A percentile compares a stretch with the other conserved stretches of the same genome.
These are phyloP conservation scores for Lates japonicus DNA, from an alignment of 2,797 vertebrate species.

Conservation along the genomic window DNA sequence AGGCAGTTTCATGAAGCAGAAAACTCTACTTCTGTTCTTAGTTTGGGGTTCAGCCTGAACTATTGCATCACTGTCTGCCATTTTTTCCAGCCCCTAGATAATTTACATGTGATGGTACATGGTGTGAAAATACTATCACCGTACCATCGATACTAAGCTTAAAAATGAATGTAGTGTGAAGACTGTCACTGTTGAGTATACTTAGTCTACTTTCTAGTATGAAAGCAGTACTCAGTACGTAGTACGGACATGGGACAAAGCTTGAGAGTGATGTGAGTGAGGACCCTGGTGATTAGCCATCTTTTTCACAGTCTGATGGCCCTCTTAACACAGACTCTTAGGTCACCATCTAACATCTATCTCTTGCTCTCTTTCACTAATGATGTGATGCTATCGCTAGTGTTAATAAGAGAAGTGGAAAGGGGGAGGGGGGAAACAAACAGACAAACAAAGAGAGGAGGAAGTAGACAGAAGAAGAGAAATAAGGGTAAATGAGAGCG, in stretches of 20 bases:
- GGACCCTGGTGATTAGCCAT: conserved; percentile 40
- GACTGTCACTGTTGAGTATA: background rate
- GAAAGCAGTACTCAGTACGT: conserved; percentile 4
- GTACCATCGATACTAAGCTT: background rate
- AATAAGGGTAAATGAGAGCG: background rate
- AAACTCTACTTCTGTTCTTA: background rate
- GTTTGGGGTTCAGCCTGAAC: background rate
- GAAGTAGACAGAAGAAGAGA: background rate
- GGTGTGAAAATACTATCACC: conserved; percentile 1
- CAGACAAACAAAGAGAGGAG: background rate
- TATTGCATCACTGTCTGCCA: background rate
- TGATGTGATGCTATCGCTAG: conserved; percentile 44
- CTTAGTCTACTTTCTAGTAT: background rate
- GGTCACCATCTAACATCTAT: conserved; percentile 60
- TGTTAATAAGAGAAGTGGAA: conserved; percentile 36
- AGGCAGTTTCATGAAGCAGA: background rate
- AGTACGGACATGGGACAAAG: conserved; percentile 4
- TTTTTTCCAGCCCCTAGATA: background rate
- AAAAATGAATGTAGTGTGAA: background rate
- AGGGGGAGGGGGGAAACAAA: background rate
- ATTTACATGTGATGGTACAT: background rate
- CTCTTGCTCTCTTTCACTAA: conserved; percentile 38
- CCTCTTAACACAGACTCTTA: conserved; percentile 43
- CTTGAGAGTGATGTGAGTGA: conserved; percentile 46
- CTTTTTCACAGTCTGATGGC: conserved; percentile 36